Conservation (phyloP, 2,888 invertebrate species). For the Marasmarcha lunaedactyla region DNA sequence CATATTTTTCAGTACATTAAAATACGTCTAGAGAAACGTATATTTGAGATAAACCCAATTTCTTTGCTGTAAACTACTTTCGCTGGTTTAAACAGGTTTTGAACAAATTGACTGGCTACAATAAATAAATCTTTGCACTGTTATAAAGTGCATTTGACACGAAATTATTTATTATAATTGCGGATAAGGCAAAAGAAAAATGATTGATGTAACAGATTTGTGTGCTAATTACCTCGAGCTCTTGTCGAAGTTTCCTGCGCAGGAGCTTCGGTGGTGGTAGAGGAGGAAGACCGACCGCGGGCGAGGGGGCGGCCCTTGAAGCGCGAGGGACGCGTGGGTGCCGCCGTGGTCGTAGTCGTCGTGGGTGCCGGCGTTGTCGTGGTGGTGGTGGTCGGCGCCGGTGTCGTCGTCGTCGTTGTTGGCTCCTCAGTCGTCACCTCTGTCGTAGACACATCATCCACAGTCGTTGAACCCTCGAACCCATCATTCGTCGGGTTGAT, state of each 20-base stretch:
- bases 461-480: conserved; percentile 47
- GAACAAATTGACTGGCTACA: background rate
- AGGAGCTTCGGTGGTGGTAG: conserved; percentile 44
- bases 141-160: too few relatives aligned
- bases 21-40: too few relatives aligned
- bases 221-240: conserved; percentile 40
- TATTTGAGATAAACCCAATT: too few relatives aligned
- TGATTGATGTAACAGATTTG: background rate
- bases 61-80: background rate
- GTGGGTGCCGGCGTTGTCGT: conserved; percentile 65
- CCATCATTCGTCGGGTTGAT: conserved; percentile 44
- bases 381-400: conserved; percentile 70
- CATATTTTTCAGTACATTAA: too few relatives aligned
- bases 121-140: too few relatives aligned
- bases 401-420: conserved; percentile 64
- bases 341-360: conserved; percentile 49
- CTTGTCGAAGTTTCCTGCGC: conserved; percentile 55
- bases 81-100: background rate
- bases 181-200: background rate
- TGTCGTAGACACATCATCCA: conserved; percentile 52
- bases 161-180: too few relatives aligned
- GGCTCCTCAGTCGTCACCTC: conserved; percentile 57
- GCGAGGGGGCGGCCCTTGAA: conserved; percentile 56
- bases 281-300: conserved; percentile 50
- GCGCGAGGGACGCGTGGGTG: conserved; percentile 52